Conservation (phyloP, 1,140 invertebrate genomes). For the Polypedilum pembai region DNA sequence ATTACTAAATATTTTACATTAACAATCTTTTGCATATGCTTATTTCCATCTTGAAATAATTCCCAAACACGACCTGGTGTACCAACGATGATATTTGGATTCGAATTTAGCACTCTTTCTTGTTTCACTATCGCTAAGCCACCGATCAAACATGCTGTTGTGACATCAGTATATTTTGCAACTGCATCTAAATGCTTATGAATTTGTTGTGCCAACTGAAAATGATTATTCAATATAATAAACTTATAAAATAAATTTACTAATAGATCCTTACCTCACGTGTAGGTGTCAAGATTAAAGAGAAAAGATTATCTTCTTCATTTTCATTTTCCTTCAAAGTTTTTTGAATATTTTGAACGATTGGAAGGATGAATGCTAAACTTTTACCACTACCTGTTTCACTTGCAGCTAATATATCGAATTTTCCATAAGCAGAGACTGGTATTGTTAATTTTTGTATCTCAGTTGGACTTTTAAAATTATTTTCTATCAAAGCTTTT, state of each 20-base stretch:
- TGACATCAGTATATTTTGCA: slow-evolving; percentile 65
- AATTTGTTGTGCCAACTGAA: slow-evolving; percentile 80
- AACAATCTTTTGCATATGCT: slow-evolving; percentile 62
- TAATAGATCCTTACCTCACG: slow-evolving; percentile 52
- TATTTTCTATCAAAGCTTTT: slow-evolving; percentile 62
- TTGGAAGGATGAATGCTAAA: slow-evolving; percentile 90
- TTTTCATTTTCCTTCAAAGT: slow-evolving; percentile 40
- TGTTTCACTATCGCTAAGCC: slow-evolving; percentile 89
- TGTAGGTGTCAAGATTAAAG: slow-evolving; percentile 87
- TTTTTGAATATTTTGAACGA: slow-evolving; percentile 46
- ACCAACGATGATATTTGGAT: slow-evolving; percentile 90
- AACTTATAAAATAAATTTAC: not conserved
- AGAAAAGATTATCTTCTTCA: slow-evolving; percentile 53
- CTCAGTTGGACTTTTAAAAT: slow-evolving; percentile 73
- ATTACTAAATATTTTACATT: slow-evolving; percentile 80
- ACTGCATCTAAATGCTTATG: slow-evolving; percentile 72
- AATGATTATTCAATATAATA: not conserved
- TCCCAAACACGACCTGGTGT: slow-evolving; percentile 96
- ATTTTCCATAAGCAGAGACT: slow-evolving; percentile 70
- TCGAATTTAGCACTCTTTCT: slow-evolving; percentile 67
- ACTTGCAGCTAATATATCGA: slow-evolving; percentile 89
- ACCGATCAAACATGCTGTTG: slow-evolving; percentile 73
- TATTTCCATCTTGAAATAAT: slow-evolving; percentile 68
- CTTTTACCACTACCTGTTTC: slow-evolving; percentile 98
- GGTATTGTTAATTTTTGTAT: slow-evolving; percentile 74